Evolutionary conservation across 2,113 vertebrate genomes (phyloP), one percentile per base, ranked within the genome.

Genomic region (Hypomesus transpacificus): DNA sequence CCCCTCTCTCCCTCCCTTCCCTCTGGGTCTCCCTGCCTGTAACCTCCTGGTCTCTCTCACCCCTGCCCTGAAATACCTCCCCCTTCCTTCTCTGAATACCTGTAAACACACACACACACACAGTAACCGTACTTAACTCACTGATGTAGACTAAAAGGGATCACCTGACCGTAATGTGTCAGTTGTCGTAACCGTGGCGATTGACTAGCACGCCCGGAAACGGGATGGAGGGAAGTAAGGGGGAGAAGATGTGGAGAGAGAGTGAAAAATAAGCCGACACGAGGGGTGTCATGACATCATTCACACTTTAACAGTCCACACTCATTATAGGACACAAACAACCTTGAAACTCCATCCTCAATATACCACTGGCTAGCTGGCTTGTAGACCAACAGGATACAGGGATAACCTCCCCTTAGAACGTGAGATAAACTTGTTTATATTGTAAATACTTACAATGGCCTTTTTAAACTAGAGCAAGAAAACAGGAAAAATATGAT

Each of bases 391-490:
- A 2, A 59, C 62, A 80, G 56, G 60, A 73, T 51, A 89, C 91
- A 91, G 88, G 91, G 90, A 89, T 89, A 88, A 14, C n/a, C 89
- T 86, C 82, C 88, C 91, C 86, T 90, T 83, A 85, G 90, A 16
- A 73, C 80, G 60, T 60, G 70, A 83, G 14, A 70, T 56, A 57
- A 74, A 86, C 82, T 88, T 98, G 92, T 93, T 89, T 87, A 98
- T 96, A 97, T 88, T 99, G 96, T 98, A 98, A 94, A 99, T 97
- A 98, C 61, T 53, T 92, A 84, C 88, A 92, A 93, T 74, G 89
- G 93, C 93, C 95, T 96, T 98, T 97, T 96, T 95, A 96, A 46
- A 93, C 92, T 92, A 90, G 89, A 91, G 75, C 68, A 82, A 69
- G 75, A 73, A 75, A 70, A 87, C 85, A 87, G 91, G 82, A 88